Evolutionary conservation across 2,113 vertebrate genomes (phyloP).

Genomic region (Tinamus guttatus): DNA sequence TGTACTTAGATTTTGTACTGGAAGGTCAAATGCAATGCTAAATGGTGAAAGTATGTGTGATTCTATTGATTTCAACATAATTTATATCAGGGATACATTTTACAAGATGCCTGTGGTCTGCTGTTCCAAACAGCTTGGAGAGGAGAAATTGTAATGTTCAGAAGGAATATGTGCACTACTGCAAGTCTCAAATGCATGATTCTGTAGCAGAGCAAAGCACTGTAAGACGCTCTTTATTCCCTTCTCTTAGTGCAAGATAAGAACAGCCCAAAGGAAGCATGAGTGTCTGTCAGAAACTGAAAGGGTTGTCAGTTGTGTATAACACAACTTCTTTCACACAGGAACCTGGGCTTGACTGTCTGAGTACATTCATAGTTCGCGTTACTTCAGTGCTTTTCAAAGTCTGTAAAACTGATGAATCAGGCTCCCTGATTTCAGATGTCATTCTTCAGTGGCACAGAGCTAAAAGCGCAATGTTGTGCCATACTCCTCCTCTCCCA

Average conservation of each 20-base stretch:
- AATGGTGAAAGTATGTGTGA: neutral
- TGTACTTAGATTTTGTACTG: neutral
- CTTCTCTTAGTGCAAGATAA: neutral
- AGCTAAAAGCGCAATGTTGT: rapidly evolving
- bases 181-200: neutral
- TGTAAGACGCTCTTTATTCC: neutral
- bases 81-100: neutral
- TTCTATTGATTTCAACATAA: neutral
- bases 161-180: neutral
- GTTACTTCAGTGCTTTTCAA: neutral
- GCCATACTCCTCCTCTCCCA: neutral
- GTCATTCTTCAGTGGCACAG: neutral
- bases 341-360: neutral
- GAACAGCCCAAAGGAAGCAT: neutral
- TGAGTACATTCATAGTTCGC: neutral
- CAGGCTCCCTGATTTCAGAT: neutral
- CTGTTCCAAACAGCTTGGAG: neutral
- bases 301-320: neutral
- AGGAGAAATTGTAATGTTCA: neutral
- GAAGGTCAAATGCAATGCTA: neutral
- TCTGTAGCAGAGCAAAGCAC: neutral
- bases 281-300: neutral
- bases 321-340: neutral
- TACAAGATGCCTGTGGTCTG: neutral
- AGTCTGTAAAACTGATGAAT: neutral